phyloP scores from a whole-genome alignment of 2,888 invertebrate species.

The Tanypteryx hageni region DNA sequence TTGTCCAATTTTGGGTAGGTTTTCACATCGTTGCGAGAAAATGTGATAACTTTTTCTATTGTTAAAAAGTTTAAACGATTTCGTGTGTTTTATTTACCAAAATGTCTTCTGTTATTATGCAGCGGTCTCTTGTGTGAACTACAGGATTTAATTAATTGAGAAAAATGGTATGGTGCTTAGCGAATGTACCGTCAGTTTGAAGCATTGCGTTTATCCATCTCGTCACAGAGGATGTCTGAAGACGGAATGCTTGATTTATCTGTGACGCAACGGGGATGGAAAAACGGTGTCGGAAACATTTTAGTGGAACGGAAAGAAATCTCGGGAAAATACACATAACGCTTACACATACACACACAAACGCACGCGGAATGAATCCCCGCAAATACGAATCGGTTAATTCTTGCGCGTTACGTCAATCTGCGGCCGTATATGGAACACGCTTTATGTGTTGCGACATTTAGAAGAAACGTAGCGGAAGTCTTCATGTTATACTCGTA shows the following conservation, averaged over 20 bases:
- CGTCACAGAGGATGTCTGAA: not conserved
- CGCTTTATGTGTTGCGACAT: not conserved
- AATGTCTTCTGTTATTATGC: too few relatives aligned
- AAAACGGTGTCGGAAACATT: constrained; percentile 57
- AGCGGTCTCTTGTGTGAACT: too few relatives aligned
- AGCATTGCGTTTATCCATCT: not conserved
- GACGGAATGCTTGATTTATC: not conserved
- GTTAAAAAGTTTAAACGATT: too few relatives aligned
- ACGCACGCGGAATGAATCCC: not conserved
- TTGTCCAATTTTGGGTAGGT: too few relatives aligned
- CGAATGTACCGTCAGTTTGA: too few relatives aligned
- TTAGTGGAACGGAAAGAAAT: constrained; percentile 59
- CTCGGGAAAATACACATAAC: constrained; percentile 40
- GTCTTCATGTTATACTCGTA: not conserved
- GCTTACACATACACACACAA: not conserved
- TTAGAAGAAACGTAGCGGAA: not conserved
- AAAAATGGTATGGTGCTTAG: too few relatives aligned
- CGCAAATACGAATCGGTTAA: not conserved
- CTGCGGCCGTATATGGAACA: constrained; percentile 12
- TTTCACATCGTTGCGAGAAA: too few relatives aligned
- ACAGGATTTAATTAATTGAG: too few relatives aligned
- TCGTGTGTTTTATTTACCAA: too few relatives aligned
- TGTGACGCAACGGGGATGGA: constrained; percentile 4
- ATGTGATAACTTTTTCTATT: too few relatives aligned
- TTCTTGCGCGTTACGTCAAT: not conserved